These are phyloP conservation scores for Scrobipalpa atriplicella DNA, from an alignment of 2,888 invertebrate species.

Conservation along the genomic window DNA sequence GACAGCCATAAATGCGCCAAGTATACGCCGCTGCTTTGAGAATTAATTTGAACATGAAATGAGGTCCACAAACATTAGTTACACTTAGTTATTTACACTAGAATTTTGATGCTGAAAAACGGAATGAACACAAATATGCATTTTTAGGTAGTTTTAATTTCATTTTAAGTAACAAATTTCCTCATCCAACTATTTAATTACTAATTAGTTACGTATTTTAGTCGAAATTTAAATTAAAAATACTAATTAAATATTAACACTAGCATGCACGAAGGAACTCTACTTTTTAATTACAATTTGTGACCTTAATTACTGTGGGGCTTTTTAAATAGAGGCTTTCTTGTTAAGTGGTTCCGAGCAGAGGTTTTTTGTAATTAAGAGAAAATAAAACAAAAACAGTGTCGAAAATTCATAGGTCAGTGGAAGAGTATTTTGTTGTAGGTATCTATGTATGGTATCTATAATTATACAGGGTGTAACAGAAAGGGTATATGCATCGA, in stretches of 20 bases:
- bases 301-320: slow-evolving; percentile 28
- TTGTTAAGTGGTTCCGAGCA: slow-evolving; percentile 4
- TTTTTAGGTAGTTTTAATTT: background rate
- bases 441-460: no score
- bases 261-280: slow-evolving; percentile 8
- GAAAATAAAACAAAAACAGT: background rate
- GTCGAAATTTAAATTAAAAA: background rate
- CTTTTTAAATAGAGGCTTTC: slow-evolving; percentile 19
- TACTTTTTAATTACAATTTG: slow-evolving; percentile 23
- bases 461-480: no score
- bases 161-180: background rate
- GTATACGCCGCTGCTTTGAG: background rate
- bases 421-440: background rate
- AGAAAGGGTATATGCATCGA: no score
- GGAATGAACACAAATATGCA: slow-evolving; percentile 35
- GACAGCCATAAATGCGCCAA: background rate
- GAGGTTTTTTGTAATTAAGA: slow-evolving; percentile 2
- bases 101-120: slow-evolving; percentile 46
- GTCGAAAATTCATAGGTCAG: background rate
- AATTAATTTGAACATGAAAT: slow-evolving; percentile 36
- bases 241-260: slow-evolving; percentile 2
- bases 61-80: slow-evolving; percentile 41
- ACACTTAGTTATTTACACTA: slow-evolving; percentile 40
- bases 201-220: background rate
- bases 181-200: background rate